A percentile compares a stretch with the other conserved stretches of the same genome.
These are phyloP conservation scores for Perccottus glenii DNA, from an alignment of 2,113 vertebrate species.

Conservation along the genomic window DNA sequence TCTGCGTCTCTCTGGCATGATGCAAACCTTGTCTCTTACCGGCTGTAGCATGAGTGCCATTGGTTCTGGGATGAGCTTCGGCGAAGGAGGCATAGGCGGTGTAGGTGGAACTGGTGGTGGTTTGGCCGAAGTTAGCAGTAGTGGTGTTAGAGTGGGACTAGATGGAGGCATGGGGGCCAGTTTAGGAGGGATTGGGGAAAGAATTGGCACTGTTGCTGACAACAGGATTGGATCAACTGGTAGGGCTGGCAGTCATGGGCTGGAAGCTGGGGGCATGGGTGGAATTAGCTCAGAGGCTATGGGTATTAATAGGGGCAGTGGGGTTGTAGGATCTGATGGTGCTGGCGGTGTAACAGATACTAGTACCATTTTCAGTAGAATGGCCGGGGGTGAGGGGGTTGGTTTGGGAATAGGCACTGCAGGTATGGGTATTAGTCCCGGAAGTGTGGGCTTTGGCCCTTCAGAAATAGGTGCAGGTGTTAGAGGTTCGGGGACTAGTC, in stretches of 20 bases:
- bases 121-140: conserved; percentile 21
- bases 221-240: conserved; percentile 17
- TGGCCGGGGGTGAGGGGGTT: neutral
- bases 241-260: conserved; percentile 18
- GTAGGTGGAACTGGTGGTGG: conserved; percentile 49
- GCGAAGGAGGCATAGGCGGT: conserved; percentile 54
- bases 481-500: neutral
- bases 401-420: no score
- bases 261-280: conserved; percentile 5
- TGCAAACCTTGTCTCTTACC: conserved; percentile 68
- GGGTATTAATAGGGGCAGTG: neutral
- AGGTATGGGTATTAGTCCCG: neutral
- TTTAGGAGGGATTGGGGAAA: conserved; percentile 13
- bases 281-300: neutral
- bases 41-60: conserved; percentile 50
- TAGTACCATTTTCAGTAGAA: neutral
- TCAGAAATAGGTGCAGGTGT: neutral
- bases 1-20: conserved; percentile 71
- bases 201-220: conserved; percentile 25
- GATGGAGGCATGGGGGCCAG: conserved; percentile 20
- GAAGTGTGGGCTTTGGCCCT: neutral
- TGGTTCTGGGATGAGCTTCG: conserved; percentile 53
- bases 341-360: neutral
- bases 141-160: conserved; percentile 29
- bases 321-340: neutral